Base-by-base conservation (phyloP, 2,888 invertebrate species). In the Brachypalpus laphriformis region DNA sequence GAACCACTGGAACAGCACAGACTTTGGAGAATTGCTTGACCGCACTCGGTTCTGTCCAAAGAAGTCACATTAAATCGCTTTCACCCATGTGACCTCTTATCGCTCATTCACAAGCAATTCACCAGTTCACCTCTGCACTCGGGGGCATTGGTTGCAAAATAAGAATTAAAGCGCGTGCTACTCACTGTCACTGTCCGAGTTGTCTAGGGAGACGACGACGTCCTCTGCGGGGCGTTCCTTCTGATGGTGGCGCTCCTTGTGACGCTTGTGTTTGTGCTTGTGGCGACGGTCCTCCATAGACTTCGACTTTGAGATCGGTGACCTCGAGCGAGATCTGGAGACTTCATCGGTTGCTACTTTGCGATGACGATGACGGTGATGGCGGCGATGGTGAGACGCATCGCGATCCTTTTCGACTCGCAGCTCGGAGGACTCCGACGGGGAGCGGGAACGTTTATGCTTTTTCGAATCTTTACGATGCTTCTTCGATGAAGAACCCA, bases 111-210 rank as follows among this genome's bases (percentile, higher is more conserved):
- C 75, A 71, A 80, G 51, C 75, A 66, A 80, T 75, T 68, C 31
- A 40, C 42, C 85, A 75, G 51, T 54, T 51, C 65, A 63, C n/a
- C 25, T 81, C 81, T 85, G 85, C 85, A 85, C 78, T 34, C 14
- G 42, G 8, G 8, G 8, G 11, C 16, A 57, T 28, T 16, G 7
- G n/a, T 37, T n/a, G 2, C 1, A 22, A 6, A 28, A 20, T 0
- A 42, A 51, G 3, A 28, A 47, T 68, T 25, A 49, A 28, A 63
- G 54, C 20, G 51, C n/a, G 14, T n/a, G 68, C 57, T 72, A 92
- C 91, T 91, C 90, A 92, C 92, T 92, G 37, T 92, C 92, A n/a
- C 91, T 91, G 80, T 92, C 91, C 57, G 91, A 90, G 61, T 91
- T 91, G 76, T 91, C 89, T 16, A 90, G 74, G 0, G 90, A 89